These are phyloP conservation scores for Eurois occulta DNA, from an alignment of 2,888 invertebrate species.

Conservation along the genomic window DNA sequence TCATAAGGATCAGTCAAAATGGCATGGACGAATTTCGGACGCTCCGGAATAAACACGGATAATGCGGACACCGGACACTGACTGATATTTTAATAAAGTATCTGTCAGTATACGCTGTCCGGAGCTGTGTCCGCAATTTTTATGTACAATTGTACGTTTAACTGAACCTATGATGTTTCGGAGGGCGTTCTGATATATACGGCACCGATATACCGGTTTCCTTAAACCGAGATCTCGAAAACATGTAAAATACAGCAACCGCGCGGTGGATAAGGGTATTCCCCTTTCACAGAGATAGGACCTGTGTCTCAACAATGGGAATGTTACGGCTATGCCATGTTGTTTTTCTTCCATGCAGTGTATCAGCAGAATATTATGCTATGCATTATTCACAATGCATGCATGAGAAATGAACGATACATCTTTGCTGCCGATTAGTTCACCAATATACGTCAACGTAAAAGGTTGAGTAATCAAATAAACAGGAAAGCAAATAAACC, in stretches of 20 bases:
- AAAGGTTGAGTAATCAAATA: constrained; percentile 11
- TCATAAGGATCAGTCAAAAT: background rate
- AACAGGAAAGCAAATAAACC: constrained; percentile 22
- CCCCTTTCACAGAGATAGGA: background rate
- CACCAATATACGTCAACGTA: background rate
- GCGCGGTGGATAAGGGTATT: background rate
- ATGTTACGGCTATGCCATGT: background rate
- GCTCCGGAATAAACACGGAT: background rate
- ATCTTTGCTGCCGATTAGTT: background rate
- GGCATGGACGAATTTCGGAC: background rate
- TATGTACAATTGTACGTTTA: background rate
- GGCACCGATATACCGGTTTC: background rate
- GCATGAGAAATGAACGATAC: background rate
- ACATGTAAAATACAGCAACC: background rate
- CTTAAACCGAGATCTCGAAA: background rate
- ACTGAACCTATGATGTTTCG: background rate
- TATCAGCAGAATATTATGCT: background rate
- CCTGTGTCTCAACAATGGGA: background rate
- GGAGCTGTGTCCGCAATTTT: background rate
- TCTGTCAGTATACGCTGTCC: background rate
- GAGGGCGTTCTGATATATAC: background rate
- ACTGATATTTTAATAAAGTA: background rate
- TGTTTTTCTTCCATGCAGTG: background rate
- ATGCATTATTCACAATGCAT: background rate
- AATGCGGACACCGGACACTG: background rate